Conservation (phyloP, 2,797 vertebrate genomes). For the Manis crassicaudata region DNA sequence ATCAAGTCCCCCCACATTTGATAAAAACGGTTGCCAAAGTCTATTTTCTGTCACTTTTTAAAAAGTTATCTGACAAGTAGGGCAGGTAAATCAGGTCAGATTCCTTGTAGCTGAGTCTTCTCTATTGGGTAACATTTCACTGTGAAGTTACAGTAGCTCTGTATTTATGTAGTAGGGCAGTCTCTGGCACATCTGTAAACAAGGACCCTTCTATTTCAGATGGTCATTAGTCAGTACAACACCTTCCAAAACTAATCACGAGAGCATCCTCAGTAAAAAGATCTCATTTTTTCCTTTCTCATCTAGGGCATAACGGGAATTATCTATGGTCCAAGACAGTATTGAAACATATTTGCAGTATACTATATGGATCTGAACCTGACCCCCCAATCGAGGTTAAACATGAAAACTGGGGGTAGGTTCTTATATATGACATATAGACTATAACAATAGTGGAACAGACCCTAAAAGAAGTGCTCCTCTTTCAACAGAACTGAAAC, state of each 20-base stretch:
- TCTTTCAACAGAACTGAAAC: not conserved
- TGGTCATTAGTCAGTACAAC: not conserved
- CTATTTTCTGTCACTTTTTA: not conserved
- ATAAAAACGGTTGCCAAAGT: not conserved
- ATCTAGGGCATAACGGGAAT: not conserved
- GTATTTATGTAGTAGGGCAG: not conserved
- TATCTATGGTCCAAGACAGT: not conserved
- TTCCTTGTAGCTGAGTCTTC: not conserved
- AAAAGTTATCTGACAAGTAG: conserved; percentile 22
- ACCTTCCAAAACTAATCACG: conserved; percentile 17
- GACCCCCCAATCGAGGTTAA: not conserved
- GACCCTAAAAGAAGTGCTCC: not conserved
- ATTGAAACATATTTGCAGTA: not conserved
- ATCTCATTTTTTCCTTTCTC: not conserved
- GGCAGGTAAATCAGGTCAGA: not conserved
- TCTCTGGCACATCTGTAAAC: not conserved
- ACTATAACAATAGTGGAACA: not conserved
- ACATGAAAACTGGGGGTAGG: not conserved
- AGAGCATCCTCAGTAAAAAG: conserved; percentile 27
- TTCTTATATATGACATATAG: not conserved
- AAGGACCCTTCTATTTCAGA: not conserved
- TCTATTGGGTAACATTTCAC: not conserved
- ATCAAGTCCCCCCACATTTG: not conserved
- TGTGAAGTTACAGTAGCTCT: not conserved
- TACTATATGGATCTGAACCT: not conserved